Evolutionary conservation across 2,113 vertebrate genomes (phyloP).

Genomic region (Fulica atra): DNA sequence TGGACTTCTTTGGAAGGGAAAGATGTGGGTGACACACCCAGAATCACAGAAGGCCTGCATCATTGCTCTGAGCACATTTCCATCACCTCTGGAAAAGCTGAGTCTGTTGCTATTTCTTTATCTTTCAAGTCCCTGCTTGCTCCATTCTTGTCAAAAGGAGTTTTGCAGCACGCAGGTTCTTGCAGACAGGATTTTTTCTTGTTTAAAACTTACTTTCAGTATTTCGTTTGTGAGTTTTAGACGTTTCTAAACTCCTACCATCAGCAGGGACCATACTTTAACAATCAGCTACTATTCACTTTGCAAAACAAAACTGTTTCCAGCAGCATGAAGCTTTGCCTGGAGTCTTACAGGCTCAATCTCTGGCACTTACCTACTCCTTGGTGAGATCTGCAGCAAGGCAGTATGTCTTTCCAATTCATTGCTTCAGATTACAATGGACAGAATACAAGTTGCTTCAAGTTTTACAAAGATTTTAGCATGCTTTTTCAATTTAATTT

Average conservation of each 20-base stretch:
- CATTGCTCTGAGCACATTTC: constrained; percentile 9
- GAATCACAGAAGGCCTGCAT: not conserved
- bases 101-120: not conserved
- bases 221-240: not conserved
- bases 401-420: not conserved
- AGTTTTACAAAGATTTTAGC: not conserved
- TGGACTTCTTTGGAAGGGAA: constrained; percentile 43
- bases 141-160: constrained; percentile 11
- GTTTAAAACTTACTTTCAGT: constrained; percentile 5
- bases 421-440: not conserved
- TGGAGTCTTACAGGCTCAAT: not conserved
- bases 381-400: not conserved
- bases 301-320: constrained; percentile 33
- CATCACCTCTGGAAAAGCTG: not conserved
- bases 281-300: constrained; percentile 21
- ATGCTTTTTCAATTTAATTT: not conserved
- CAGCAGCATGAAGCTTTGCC: not conserved
- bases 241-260: not conserved
- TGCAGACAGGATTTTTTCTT: not conserved
- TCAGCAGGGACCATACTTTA: constrained; percentile 4
- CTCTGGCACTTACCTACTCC: not conserved
- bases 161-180: not conserved
- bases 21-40: constrained; percentile 8
- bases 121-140: constrained; percentile 5
- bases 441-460: not conserved